Evolutionary conservation across 2,113 vertebrate genomes (phyloP), one percentile per base, ranked within the genome.

Genomic region (Labeo rohita): DNA sequence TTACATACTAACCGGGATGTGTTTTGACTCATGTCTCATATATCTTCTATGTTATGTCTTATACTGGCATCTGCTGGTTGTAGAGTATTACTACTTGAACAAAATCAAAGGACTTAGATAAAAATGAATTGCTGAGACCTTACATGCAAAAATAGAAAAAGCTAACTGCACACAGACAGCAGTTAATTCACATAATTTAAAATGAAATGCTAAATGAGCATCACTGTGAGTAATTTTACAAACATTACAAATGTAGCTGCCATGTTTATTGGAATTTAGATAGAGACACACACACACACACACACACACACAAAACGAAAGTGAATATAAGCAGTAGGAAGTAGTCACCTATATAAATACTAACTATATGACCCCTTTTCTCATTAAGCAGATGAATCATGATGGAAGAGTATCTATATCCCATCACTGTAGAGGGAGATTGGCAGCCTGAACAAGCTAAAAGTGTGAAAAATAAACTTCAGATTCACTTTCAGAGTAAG

Each of bases 341-440:
- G 12, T 34, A 2, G 11, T 34, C 13, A 34, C 12, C 61, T 9
- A 10, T 50, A 1, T 8, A 65, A 12, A 16, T 28, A 28, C 28
- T 28, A 28, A 28, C 28, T 28, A 28, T 28, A 3, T 16, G 56
- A 65, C 21, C 16, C 21, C 39, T 73, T 68, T 73, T 66, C 50
- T 45, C 66, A 23, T 23, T 23, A 13, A 16, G 1, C n/a, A 78
- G 16, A 52, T 7, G 6, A 47, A 5, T 5, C n/a, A 50, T 12
- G 7, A 95, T 94, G 94, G 92, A 84, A 0, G 86, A 66, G 0
- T 7, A 47, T 52, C 28, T 28, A 28, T 74, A 87, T 56, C 23
- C 83, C 4, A 73, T 94, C n/a, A 74, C 28, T 47, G 91, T 95
- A 43, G 90, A 88, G 85, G 85, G 89, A 2, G 74, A 83, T 84